A percentile compares a stretch with the other conserved stretches of the same genome.
Evolutionary conservation across 2,797 vertebrate species (phyloP).

Genomic region (Dendrocincla tyrannina): DNA sequence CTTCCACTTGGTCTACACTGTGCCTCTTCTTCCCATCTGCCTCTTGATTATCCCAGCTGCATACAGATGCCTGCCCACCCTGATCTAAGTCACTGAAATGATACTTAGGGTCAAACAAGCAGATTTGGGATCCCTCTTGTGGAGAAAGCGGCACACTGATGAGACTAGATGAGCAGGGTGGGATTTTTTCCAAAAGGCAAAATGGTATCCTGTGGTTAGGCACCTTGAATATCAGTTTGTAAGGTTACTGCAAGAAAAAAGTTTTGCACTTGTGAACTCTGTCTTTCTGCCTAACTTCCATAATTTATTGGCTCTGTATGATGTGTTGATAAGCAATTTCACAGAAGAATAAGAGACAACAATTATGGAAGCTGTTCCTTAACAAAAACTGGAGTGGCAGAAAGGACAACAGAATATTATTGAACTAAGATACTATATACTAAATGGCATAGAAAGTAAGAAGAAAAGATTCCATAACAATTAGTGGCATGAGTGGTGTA

Average conservation of each 20-base stretch:
- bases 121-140: conserved; percentile 11
- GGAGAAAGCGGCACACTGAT: neutral
- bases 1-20: neutral
- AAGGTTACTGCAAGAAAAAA: neutral
- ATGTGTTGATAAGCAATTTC: neutral
- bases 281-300: neutral
- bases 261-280: neutral
- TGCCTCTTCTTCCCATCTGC: neutral
- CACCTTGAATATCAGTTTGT: neutral
- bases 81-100: neutral
- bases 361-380: neutral
- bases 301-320: neutral
- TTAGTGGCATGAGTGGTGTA: neutral
- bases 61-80: neutral
- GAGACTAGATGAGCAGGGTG: neutral
- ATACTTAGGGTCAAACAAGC: neutral
- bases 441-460: neutral
- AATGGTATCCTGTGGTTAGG: rapidly evolving
- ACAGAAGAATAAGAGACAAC: neutral
- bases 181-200: neutral
- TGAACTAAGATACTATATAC: neutral
- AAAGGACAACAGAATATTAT: neutral
- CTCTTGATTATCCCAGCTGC: neutral
- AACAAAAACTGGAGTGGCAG: neutral
- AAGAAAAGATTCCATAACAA: neutral